Evolutionary conservation across 2,888 invertebrate genomes (phyloP).

Genomic region (Tetragonula carbonaria): DNA sequence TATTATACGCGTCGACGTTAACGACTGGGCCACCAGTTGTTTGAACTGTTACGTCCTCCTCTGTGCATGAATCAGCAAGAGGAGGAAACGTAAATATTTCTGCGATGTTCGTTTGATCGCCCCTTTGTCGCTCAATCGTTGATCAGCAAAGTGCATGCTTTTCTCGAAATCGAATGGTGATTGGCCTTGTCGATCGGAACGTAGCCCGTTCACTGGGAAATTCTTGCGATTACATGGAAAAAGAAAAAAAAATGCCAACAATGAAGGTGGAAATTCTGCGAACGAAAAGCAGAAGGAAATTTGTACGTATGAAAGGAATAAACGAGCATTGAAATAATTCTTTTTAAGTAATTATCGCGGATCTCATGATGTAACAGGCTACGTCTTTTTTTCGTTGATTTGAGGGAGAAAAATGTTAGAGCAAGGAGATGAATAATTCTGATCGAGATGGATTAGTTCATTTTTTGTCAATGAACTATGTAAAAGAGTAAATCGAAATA

Average conservation of each 20-base stretch:
- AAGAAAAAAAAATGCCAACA: no score
- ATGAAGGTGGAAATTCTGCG: no score
- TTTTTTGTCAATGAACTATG: no score
- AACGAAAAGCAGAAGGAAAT: neutral
- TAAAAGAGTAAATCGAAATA: no score
- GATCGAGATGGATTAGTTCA: no score
- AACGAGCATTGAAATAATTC: neutral
- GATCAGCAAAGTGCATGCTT: neutral
- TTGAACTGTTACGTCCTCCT: slow-evolving; percentile 4
- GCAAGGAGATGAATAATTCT: no score
- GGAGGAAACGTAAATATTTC: neutral
- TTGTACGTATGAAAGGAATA: no score
- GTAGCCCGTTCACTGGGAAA: neutral
- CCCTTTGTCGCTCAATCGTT: neutral
- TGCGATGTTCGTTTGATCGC: slow-evolving; percentile 2
- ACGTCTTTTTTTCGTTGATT: no score
- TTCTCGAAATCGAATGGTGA: neutral
- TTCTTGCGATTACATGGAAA: no score
- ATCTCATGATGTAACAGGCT: no score
- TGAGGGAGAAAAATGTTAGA: no score
- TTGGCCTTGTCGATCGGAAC: neutral
- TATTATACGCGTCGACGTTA: neutral
- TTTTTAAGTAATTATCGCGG: no score
- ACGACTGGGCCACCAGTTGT: neutral
- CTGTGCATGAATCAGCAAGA: neutral